phyloP scores from a whole-genome alignment of 2,888 invertebrate genomes.

The Apodemia hepburni region DNA sequence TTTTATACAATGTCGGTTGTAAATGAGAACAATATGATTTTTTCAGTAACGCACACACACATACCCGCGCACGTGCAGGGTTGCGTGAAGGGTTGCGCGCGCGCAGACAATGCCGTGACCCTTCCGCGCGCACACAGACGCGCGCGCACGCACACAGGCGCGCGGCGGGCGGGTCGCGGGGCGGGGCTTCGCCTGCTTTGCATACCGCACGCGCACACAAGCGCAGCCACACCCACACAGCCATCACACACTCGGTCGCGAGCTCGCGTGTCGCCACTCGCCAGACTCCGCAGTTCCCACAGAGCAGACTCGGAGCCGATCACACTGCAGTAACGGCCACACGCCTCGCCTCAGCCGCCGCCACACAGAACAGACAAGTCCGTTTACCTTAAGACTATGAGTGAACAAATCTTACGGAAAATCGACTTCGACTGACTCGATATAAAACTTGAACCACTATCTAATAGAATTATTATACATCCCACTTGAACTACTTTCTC shows the following conservation, averaged over 20 bases:
- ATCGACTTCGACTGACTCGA: too few species aligned
- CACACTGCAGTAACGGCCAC: too few species aligned
- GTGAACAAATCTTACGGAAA: too few species aligned
- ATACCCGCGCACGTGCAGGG: constrained; percentile 26
- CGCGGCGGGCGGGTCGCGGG: constrained; percentile 31
- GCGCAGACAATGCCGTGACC: constrained; percentile 28
- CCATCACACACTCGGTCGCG: constrained; percentile 12
- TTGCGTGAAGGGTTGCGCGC: constrained; percentile 25
- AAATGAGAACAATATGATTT: constrained; percentile 32
- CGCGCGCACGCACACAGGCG: constrained; percentile 24
- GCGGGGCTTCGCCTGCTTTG: constrained; percentile 50
- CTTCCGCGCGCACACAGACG: constrained; percentile 30
- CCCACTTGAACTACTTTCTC: too few species aligned
- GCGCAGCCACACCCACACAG: constrained; percentile 26
- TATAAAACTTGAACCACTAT: too few species aligned
- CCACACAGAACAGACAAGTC: too few species aligned
- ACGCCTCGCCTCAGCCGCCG: too few species aligned
- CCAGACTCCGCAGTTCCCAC: not conserved
- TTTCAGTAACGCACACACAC: constrained; percentile 27
- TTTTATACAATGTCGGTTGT: constrained; percentile 26
- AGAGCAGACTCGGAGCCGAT: too few species aligned
- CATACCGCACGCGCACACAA: constrained; percentile 38
- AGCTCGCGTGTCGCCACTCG: not conserved
- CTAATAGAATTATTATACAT: too few species aligned
- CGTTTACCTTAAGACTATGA: too few species aligned